Base-by-base conservation (phyloP, 2,113 vertebrate genomes). In the Porphyrio hochstetteri region DNA sequence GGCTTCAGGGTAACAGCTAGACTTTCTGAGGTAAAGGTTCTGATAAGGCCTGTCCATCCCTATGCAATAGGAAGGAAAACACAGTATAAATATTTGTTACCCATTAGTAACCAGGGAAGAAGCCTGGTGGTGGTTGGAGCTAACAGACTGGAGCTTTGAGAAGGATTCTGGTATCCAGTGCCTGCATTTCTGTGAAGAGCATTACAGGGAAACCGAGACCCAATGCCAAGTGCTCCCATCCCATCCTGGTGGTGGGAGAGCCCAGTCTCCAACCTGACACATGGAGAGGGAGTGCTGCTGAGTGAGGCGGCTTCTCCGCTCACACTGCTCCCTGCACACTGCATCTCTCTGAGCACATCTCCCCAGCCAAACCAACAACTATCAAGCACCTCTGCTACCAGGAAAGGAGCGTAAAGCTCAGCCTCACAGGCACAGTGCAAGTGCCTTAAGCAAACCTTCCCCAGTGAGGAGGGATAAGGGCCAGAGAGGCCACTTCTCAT, bases 381-480 rank as follows among this genome's bases (percentile, higher is more conserved):
- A 18, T 12, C 1, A 4, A 36, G 12, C 24, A 29, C 18, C 40
- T 33, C 50, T 61, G 84, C 42, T 69, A 1, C 10, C 2, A 20
- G 36, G n/a, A 82, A 61, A 16, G 44, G 44, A 78, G 17, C 31
- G 4, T 6, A 18, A 53, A 40, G 68, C 29, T 69, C 68, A 20
- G 53, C 42, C 70, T 40, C 0, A 0, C 15, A 6, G 59, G 12
- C 1, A 2, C 2, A 0, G 18, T 27, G 14, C 27, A 31, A 60
- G 20, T 5, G 24, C 44, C 8, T 29, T 9, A 61, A 21, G 7
- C 19, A 33, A 85, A 36, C 24, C 27, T 82, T 52, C 17, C n/a
- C 25, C 29, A 24, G 0, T 0, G 11, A n/a, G 40, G 64, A 23
- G 5, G 29, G 48, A 29, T 35, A 70, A n/a, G 10, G n/a, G 35